Conservation (phyloP, 2,888 invertebrate genomes). For the Actias luna region DNA sequence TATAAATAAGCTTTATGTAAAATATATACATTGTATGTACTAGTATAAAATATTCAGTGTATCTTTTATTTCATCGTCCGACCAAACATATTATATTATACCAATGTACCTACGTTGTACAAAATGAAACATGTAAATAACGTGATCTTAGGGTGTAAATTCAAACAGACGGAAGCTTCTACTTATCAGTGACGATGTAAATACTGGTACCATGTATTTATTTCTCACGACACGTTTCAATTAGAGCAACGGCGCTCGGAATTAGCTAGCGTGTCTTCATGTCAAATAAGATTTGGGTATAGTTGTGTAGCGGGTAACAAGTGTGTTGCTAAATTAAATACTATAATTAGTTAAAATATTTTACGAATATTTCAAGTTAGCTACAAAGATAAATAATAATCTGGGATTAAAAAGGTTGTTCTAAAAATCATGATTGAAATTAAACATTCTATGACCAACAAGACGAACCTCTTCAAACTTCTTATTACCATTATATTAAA, state of each 20-base stretch:
- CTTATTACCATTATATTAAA: no score
- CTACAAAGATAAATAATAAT: no score
- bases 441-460: neutral
- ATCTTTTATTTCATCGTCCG: neutral
- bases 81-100: neutral
- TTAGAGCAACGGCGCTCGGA: slow-evolving; percentile 32
- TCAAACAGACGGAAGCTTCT: neutral
- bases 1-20: no score
- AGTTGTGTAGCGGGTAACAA: slow-evolving; percentile 26
- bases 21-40: no score
- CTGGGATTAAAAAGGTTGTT: no score
- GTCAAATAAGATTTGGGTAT: slow-evolving; percentile 25
- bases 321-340: neutral
- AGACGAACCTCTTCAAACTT: no score
- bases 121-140: neutral
- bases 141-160: slow-evolving; percentile 7
- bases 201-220: slow-evolving; percentile 35
- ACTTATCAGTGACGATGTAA: slow-evolving; percentile 23
- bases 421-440: neutral
- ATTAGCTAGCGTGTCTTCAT: slow-evolving; percentile 30
- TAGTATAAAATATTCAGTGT: no score
- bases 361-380: no score
- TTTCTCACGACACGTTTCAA: slow-evolving; percentile 43
- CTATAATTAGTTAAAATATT: neutral
- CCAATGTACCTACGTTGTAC: neutral